Base-by-base conservation (phyloP, 2,888 invertebrate genomes). In the Heliconius cydno region DNA sequence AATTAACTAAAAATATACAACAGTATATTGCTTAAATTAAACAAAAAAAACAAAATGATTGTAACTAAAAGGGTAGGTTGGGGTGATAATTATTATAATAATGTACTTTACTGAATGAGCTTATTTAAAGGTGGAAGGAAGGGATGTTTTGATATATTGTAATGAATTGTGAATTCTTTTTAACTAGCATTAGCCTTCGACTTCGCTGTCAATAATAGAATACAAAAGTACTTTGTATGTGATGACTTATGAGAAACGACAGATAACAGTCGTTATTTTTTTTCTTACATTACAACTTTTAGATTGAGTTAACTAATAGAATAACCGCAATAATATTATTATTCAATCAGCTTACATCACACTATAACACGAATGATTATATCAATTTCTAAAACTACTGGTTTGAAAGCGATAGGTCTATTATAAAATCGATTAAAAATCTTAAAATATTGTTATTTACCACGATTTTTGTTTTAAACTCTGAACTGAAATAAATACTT, bases 21-120 rank as follows among this genome's bases (percentile, higher is more conserved):
- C 12, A 67, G 34, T 15, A n/a, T 72, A 72, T 72, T 72, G 12
- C 12, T 57, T 73, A n/a, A 34, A 60, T 13, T 34, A 60, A n/a
- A 28, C 28, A 57, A 73, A 60, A 1, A n/a, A 3, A 30, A 60
- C n/a, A n/a, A 34, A 34, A 57, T 2, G 34, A 52, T 34, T 34
- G 57, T 57, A 72, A 34, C 57, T 73, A 34, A 60, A 73, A 60
- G 73, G 73, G 60, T 73, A 73, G 60, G 60, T 60, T 60, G 57
- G 60, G 60, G 73, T 73, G 60, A 73, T 73, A 73, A 34, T 34
- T 60, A 73, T n/a, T 60, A 10, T 60, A 60, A 30, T 34, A 73
- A 60, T 30, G 30, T 72, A 72, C 15, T 60, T 60, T 60, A 73
- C 13, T 73, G 73, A 73, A 60, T 38, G 60, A 73, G 73, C 73